Evolutionary conservation across 1,140 invertebrate genomes (phyloP), one percentile per base, ranked within the genome.

Genomic region (Colletes latitarsis): DNA sequence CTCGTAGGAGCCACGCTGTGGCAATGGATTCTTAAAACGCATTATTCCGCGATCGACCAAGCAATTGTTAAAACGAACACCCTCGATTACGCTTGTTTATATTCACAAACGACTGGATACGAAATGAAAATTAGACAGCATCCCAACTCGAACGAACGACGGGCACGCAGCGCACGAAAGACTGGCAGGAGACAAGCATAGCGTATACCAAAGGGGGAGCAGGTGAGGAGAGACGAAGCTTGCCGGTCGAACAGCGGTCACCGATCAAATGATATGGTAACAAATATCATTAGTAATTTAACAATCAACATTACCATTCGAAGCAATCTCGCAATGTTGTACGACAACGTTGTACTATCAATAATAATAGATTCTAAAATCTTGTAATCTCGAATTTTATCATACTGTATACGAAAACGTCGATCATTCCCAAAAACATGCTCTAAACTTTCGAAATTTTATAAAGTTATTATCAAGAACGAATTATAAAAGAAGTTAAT

Each of bases 1-100:
- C 92, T 92, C 90, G 85, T 93, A 93, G 10, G 88, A 88, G 46
- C 92, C 92, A 69, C 90, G 91, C 70, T 92, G 91, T 21, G 88
- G 84, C 49, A 93, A 83, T 30, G 87, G 90, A 82, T 91, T 92
- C 82, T 87, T 91, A 67, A 92, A 85, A 79, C 89, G 89, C 91
- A 92, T 91, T n/a, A 43, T 69, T 49, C 43, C n/a, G 30, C 39
- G 41, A 70, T 58, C 14, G 49, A 10, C 17, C 10, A 21, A n/a
- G 57, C 19, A 46, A 72, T 52, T 15, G 17, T 64, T 5, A 6
- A 39, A 43, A 55, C 30, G 4, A 21, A 43, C 52, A 71, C 46
- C 55, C 30, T 49, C 21, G 82, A 30, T 66, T 41, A 72, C 12
- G 9, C 30, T 39, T 12, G 57, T 63, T 73, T 58, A 58, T 21